These are phyloP conservation scores for Suncus etruscus DNA, from an alignment of 2,113 vertebrate species.

Conservation along the genomic window DNA sequence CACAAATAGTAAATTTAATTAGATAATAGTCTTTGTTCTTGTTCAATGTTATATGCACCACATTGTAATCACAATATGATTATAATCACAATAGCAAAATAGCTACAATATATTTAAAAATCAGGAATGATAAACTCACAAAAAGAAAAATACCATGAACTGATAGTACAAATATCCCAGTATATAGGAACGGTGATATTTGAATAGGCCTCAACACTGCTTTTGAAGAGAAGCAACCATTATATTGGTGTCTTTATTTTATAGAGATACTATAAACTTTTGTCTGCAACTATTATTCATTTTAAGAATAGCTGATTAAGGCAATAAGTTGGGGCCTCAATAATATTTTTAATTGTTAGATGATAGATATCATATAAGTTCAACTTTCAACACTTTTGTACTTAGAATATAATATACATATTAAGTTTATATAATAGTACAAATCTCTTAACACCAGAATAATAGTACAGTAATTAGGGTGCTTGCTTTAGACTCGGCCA, in stretches of 20 bases:
- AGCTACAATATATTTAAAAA: neutral
- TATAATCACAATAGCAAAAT: neutral
- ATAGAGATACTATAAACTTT: neutral
- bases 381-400: too few species aligned
- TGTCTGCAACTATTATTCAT: neutral
- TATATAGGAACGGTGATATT: neutral
- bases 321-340: neutral
- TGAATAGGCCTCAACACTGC: neutral
- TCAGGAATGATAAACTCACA: neutral
- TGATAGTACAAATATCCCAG: neutral
- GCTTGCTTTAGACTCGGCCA: too few species aligned
- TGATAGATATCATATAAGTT: too few species aligned
- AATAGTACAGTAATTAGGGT: too few species aligned
- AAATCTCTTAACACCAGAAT: neutral
- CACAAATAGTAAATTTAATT: neutral
- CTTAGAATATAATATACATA: too few species aligned
- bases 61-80: too few species aligned
- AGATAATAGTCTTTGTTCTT: neutral
- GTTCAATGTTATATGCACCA: neutral
- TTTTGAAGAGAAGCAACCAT: neutral
- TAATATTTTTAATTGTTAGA: neutral
- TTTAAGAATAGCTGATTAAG: slow-evolving; percentile 21
- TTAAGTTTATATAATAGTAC: neutral
- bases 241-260: neutral
- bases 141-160: neutral